Evolutionary conservation across 30 jellyfish, hydroid and myxozoan genomes (phyloP), one percentile per base, ranked within the genome.

Genomic region (Mastigias papua): DNA sequence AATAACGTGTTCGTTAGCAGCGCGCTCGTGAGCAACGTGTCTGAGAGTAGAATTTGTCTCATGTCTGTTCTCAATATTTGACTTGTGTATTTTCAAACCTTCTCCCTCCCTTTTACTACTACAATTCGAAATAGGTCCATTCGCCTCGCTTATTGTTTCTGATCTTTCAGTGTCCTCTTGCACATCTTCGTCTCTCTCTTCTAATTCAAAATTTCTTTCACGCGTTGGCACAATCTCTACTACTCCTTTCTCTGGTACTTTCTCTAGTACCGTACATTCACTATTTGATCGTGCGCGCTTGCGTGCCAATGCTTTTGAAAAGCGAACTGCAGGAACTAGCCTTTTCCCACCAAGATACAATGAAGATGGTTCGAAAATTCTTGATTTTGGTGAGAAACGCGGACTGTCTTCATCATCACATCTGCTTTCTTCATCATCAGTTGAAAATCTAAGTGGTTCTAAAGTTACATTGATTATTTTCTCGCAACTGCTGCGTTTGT

Each of bases 381-480:
- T 37, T 34, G 81, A 33, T 3, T 3, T 33, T 0, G 90, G 69
- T 23, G 90, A 79, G 26, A 64, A 25, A 28, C 81, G 49, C 4
- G 48, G 48, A 25, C 22, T 70, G 0, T 49, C 88, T 11, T 85
- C 94, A 7, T 85, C 94, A 20, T 66, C 94, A 32, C 76, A 72
- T 61, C 88, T 74, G 34, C 94, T 73, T 27, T 85, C 94, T 21
- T 85, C 94, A 31, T 85, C 94, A 48, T 85, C 94, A 51, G 94
- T 85, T 33, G 94, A 85, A 48, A 85, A 70, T n/a, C 94, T 78
- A 17, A 85, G 94, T 16, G 94, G 94, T 76, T 85, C 94, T 73
- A 85, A 64, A 10, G 71, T 46, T 28, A 85, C 46, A 35, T 68
- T 77, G 28, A 73, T 37, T 46, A 85, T 37, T 46, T 35, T 85